phyloP scores from a whole-genome alignment of 2,113 vertebrate species.

The Seriola quinqueradiata region DNA sequence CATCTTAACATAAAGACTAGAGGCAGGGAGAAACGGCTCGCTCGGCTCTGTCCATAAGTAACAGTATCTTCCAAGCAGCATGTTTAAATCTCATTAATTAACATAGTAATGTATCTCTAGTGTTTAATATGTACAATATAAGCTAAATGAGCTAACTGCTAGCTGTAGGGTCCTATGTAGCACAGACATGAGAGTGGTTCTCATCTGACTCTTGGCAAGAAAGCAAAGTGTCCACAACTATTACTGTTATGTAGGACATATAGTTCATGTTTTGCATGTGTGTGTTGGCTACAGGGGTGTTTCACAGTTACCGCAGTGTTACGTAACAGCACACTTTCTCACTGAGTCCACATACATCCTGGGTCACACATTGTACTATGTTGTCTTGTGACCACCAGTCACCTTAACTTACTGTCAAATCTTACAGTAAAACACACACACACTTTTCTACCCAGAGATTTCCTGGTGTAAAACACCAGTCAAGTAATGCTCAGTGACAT shows the following conservation, averaged over 20 bases:
- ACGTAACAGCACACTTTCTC: conserved; percentile 10
- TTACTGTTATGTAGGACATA: not conserved
- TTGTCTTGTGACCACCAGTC: conserved; percentile 28
- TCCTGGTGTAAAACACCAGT: conserved; percentile 16
- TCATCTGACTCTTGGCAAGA: not conserved
- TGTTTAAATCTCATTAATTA: too few relatives aligned
- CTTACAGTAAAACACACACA: not conserved
- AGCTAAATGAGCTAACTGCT: too few relatives aligned
- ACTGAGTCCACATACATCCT: conserved; percentile 27
- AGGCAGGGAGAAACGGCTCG: too few relatives aligned
- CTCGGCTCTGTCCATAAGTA: too few relatives aligned
- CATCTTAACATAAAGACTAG: not conserved
- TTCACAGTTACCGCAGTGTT: not conserved
- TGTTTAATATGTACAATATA: too few relatives aligned
- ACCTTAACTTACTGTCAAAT: conserved; percentile 39
- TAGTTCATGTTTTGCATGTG: not conserved
- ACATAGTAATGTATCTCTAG: too few relatives aligned
- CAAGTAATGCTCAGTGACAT: conserved; percentile 54
- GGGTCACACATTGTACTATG: conserved; percentile 19
- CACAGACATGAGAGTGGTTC: not conserved
- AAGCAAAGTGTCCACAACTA: not conserved
- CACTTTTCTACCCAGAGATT: not conserved
- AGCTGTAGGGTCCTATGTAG: too few relatives aligned
- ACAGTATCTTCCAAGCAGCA: too few relatives aligned
- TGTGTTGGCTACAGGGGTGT: not conserved